A percentile compares a stretch with the other conserved stretches of the same genome.
phyloP scores from a whole-genome alignment of 92 coral and sea anemone species.

The Anthopleura xanthogrammica region DNA sequence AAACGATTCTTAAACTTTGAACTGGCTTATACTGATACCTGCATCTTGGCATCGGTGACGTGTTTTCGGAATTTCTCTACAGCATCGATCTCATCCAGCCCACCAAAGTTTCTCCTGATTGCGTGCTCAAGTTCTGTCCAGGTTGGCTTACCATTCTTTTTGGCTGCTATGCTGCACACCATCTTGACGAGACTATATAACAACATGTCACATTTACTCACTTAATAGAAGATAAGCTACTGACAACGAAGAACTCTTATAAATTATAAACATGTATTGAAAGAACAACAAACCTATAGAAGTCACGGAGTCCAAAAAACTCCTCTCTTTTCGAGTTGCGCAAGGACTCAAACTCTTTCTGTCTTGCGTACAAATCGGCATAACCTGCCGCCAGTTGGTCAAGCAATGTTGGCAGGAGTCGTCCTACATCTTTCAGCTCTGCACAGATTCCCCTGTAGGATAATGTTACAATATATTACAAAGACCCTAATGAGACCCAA shows the following conservation, averaged over 20 bases:
- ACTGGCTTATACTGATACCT: too few species aligned
- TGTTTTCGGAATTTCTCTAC: slow-evolving; percentile 36
- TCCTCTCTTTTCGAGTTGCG: slow-evolving; percentile 63
- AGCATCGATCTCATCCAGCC: slow-evolving; percentile 65
- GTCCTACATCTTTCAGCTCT: slow-evolving; percentile 39
- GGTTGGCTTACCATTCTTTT: slow-evolving; percentile 30
- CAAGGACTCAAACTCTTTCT: slow-evolving; percentile 57
- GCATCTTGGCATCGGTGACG: neutral
- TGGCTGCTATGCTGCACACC: slow-evolving; percentile 64
- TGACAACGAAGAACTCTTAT: too few species aligned
- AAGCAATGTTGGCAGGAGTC: slow-evolving; percentile 37
- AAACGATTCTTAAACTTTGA: too few species aligned
- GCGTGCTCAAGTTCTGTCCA: slow-evolving; percentile 62
- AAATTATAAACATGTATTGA: too few species aligned
- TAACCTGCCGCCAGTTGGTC: slow-evolving; percentile 65
- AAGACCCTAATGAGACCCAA: too few species aligned
- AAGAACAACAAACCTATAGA: slow-evolving; percentile 50
- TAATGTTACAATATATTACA: neutral
- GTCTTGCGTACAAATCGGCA: slow-evolving; percentile 57
- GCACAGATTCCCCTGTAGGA: slow-evolving; percentile 80
- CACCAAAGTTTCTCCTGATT: slow-evolving; percentile 73
- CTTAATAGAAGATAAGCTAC: too few species aligned
- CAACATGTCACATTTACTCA: too few species aligned
- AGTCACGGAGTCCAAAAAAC: slow-evolving; percentile 87
- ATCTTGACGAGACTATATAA: slow-evolving; percentile 66